Percentiles rank a stretch among this genome's conserved stretches.
phyloP scores from a whole-genome alignment of 2,888 invertebrate species.

The Caenorhabditis macrosperma region DNA sequence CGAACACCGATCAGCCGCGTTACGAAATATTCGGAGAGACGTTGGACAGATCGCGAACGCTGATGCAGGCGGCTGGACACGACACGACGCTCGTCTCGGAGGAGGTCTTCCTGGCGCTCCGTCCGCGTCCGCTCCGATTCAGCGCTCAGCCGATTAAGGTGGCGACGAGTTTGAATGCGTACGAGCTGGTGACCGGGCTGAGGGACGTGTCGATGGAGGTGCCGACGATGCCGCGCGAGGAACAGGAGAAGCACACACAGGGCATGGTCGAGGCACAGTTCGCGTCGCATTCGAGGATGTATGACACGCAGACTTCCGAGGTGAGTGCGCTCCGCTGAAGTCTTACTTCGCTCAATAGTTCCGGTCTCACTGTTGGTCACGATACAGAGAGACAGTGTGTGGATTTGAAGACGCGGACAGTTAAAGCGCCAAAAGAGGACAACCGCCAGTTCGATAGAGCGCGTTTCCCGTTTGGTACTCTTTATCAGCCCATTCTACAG shows the following conservation, averaged over 20 bases:
- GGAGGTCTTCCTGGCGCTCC: conserved; percentile 77
- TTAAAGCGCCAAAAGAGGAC: no score
- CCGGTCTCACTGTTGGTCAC: no score
- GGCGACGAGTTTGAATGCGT: conserved; percentile 57
- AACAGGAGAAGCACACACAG: conserved; percentile 52
- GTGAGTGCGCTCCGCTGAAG: no score
- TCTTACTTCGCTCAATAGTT: no score
- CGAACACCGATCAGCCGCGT: conserved; percentile 74
- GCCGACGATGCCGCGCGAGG: conserved; percentile 52
- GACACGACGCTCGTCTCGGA: conserved; percentile 64
- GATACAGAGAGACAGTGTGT: no score
- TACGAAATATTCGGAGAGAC: conserved; percentile 75
- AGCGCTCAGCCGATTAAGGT: conserved; percentile 60
- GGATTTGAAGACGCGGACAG: no score
- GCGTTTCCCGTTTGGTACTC: no score
- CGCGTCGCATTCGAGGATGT: conserved; percentile 38
- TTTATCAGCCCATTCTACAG: no score
- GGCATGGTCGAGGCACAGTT: conserved; percentile 57
- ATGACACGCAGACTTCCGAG: conserved; percentile 60
- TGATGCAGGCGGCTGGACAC: conserved; percentile 69
- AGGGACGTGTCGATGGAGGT: conserved; percentile 30
- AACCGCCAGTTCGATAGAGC: no score
- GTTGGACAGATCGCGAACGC: conserved; percentile 63
- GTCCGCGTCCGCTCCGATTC: conserved; percentile 76
- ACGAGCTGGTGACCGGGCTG: conserved; percentile 54